Percentiles rank a stretch among this genome's conserved stretches.
Conservation (phyloP, 2,797 vertebrate species). For the Decapterus maruadsi region DNA sequence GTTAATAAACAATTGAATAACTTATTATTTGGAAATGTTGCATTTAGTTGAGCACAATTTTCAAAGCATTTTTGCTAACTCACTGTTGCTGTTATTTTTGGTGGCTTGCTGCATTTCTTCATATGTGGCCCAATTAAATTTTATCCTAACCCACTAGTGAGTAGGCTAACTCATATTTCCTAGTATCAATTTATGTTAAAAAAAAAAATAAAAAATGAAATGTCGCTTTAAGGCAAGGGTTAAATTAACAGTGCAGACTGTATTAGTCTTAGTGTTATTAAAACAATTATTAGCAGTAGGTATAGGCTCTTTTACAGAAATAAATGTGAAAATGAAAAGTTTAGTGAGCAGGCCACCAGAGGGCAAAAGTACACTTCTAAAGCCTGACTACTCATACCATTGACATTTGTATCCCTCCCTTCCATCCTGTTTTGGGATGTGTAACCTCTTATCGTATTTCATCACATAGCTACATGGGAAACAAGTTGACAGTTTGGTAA, state of each 20-base stretch:
- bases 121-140: not conserved
- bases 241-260: not conserved
- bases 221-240: not conserved
- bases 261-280: not conserved
- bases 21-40: not conserved
- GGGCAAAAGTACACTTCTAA: constrained; percentile 59
- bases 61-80: not conserved
- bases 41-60: not conserved
- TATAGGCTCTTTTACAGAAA: not conserved
- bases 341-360: constrained; percentile 51
- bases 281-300: not conserved
- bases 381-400: constrained; percentile 1
- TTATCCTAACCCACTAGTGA: not conserved
- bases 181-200: not conserved
- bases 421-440: constrained; percentile 7
- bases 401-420: not conserved
- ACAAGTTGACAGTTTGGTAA: not conserved
- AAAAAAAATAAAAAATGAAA: not conserved
- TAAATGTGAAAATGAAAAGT: not conserved
- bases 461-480: not conserved
- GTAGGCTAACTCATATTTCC: not conserved
- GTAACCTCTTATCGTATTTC: constrained; percentile 6
- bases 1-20: not conserved
- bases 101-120: not conserved
- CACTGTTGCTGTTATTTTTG: not conserved